Evolutionary conservation across 2,888 invertebrate genomes (phyloP), one percentile per base, ranked within the genome.

Genomic region (Amitus sp.): DNA sequence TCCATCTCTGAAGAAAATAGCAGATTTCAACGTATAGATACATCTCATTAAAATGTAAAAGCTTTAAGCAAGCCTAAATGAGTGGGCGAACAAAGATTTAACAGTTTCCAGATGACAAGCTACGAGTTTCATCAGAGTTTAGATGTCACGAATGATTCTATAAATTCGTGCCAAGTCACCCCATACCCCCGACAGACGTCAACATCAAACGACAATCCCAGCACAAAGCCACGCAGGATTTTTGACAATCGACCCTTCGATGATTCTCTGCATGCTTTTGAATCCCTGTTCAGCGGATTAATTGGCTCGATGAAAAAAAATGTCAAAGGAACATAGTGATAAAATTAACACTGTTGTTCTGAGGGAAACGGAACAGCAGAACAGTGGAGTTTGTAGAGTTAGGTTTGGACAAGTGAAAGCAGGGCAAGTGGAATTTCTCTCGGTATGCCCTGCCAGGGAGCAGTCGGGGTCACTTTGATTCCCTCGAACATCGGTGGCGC

Each of bases 141-240:
- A 58, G 71, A 71, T 72, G 66, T 71, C 72, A 66, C 58, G 66
- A 69, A 72, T 66, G 54, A 59, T 55, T 63, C 58, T 59, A 54
- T 59, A 18, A 37, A 27, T 50, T 52, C 51, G 55, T 55, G 40
- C 55, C 39, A 23, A 63, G 58, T 53, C 47, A 60, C 59, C 64
- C 64, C 53, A 49, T 39, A 52, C 49, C 68, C n/a, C 72, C 71
- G 69, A 67, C 72, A 71, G 72, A 61, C 72, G 13, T 69, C 59
- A 66, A 73, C 70, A 73, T 73, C 73, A 73, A 73, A 73, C 73
- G 72, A 62, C 68, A 37, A 64, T 50, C n/a, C 70, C 67, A 66
- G 65, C 69, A 71, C 71, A 73, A 73, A 73, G 72, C 69, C 55
- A 34, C 42, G 58, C 46, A 34, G 62, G 63, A 57, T 42, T 62